phyloP scores from a whole-genome alignment of 2,113 vertebrate species.

The Podocnemis expansa region DNA sequence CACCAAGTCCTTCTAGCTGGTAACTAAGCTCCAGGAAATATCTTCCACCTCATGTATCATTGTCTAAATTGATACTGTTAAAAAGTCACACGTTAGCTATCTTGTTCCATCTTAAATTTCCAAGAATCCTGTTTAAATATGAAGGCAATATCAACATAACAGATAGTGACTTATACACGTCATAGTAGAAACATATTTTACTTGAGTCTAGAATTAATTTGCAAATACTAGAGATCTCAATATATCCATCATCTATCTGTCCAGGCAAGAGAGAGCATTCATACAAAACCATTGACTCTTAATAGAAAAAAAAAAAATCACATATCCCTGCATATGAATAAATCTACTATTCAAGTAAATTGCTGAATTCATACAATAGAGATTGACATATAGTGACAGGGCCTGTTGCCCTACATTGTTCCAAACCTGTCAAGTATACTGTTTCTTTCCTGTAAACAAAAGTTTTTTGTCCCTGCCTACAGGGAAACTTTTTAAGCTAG shows the following conservation, averaged over 20 bases:
- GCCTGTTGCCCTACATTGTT: no score
- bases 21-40: neutral
- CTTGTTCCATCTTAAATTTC: neutral
- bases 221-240: neutral
- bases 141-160: neutral
- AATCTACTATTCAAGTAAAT: neutral
- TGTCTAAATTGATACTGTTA: neutral
- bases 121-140: neutral
- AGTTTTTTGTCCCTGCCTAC: no score
- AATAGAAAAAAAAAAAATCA: neutral
- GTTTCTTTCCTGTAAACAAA: no score
- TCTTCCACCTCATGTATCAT: neutral
- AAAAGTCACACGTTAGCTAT: neutral
- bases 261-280: neutral
- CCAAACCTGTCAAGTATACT: no score
- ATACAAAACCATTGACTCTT: neutral
- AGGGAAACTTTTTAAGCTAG: no score
- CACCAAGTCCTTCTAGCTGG: neutral
- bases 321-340: neutral
- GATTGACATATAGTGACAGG: no score
- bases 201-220: neutral
- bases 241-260: neutral
- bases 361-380: no score
- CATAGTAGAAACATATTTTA: neutral
- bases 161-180: neutral